phyloP scores from a whole-genome alignment of 2,797 vertebrate species.

The Typhlichthys eigenmanni region DNA sequence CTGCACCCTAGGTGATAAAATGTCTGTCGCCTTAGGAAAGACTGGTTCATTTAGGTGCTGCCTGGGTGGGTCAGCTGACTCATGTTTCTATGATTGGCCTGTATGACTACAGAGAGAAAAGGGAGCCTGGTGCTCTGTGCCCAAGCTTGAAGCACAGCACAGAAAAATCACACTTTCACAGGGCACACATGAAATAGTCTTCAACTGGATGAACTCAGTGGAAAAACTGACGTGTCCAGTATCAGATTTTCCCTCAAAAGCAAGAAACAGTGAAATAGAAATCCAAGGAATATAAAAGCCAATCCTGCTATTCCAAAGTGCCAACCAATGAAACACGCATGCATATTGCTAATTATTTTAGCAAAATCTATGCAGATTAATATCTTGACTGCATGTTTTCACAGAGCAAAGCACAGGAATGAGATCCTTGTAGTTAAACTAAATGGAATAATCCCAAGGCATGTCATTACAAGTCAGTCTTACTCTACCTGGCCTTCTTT shows the following conservation, averaged over 20 bases:
- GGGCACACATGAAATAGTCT: slow-evolving; percentile 23
- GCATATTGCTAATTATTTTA: not conserved
- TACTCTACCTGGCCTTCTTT: slow-evolving; percentile 43
- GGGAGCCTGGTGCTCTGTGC: slow-evolving; percentile 57
- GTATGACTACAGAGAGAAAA: slow-evolving; percentile 73
- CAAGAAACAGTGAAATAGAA: not conserved
- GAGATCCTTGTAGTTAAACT: slow-evolving; percentile 54
- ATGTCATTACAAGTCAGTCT: slow-evolving; percentile 68
- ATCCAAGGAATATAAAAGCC: not conserved
- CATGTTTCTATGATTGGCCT: slow-evolving; percentile 76
- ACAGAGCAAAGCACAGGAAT: slow-evolving; percentile 54
- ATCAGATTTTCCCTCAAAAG: slow-evolving; percentile 4
- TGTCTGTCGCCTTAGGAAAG: slow-evolving; percentile 62
- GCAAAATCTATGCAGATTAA: not conserved
- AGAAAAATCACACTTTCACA: slow-evolving; percentile 22
- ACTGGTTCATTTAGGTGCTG: slow-evolving; percentile 62
- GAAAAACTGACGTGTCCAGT: not conserved
- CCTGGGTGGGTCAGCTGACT: slow-evolving; percentile 74
- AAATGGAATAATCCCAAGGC: slow-evolving; percentile 68
- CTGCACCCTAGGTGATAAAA: slow-evolving; percentile 46
- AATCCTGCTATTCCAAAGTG: slow-evolving; percentile 4
- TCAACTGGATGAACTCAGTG: slow-evolving; percentile 15
- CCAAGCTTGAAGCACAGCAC: slow-evolving; percentile 54
- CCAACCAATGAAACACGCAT: slow-evolving; percentile 3
- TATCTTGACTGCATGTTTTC: slow-evolving; percentile 31